Evolutionary conservation across 2,888 invertebrate species (phyloP), one percentile per base, ranked within the genome.

Genomic region (Boloria euphrosyne): DNA sequence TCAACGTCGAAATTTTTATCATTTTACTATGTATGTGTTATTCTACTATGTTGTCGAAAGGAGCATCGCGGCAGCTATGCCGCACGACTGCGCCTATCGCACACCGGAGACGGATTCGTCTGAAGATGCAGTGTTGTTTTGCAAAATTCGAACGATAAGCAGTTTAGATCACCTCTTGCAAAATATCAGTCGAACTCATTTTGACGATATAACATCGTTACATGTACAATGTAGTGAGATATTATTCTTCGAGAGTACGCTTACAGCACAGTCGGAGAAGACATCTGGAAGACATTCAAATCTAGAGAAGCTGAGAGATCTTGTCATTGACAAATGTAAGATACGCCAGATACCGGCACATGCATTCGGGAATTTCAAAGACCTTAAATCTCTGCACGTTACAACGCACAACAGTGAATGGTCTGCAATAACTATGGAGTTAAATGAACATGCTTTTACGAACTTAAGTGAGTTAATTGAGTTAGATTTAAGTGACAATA

Each of bases 321-420:
- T 94, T 89, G 76, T 94, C 89, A 93, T 97, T 73, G 96, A 96
- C 77, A 94, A 94, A 82, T 97, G 96, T 85, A 96, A 96, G 87
- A 94, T 96, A 78, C 94, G 95, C n/a, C 94, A 94, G 81, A 92
- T 97, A 74, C 95, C 96, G 53, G 93, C 94, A 65, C 94, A 94
- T 54, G 95, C 95, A 65, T 94, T 97, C 79, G 90, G 94, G 63
- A 93, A 94, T 72, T 93, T 96, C 73, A 93, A 93, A 77, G 95
- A 95, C 78, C 86, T 97, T 43, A 93, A 94, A 73, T 93, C 93
- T 70, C 87, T 97, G 65, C 93, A 95, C 60, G 86, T 97, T 76
- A 94, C 95, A 65, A 96, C 96, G 38, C 95, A 95, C 82, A 96
- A 96, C 86, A 95, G 95, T 72, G 96, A 96, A 80, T 96, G 96